Conservation (phyloP, 2,888 invertebrate species). For the Drosophila melanosoma region DNA sequence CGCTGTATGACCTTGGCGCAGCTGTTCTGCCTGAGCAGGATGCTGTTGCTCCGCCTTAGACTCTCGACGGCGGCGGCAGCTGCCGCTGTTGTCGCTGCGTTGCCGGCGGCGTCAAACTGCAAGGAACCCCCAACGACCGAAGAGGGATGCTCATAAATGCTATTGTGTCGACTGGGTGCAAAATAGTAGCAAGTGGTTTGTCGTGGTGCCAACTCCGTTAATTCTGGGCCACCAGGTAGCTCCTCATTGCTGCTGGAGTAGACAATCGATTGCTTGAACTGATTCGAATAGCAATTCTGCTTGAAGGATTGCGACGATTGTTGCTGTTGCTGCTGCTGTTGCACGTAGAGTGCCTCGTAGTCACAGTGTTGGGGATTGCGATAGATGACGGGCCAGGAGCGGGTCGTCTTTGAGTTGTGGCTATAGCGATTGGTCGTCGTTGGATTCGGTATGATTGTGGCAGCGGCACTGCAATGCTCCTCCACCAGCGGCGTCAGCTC, state of each 20-base stretch:
- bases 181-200: conserved; percentile 83
- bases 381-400: conserved; percentile 85
- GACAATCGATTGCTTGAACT: conserved; percentile 82
- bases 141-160: conserved; percentile 84
- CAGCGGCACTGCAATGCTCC: conserved; percentile 43
- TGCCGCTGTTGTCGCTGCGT: conserved; percentile 78
- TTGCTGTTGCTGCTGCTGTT: conserved; percentile 46
- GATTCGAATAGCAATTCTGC: conserved; percentile 83
- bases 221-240: conserved; percentile 61
- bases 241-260: conserved; percentile 83
- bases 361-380: conserved; percentile 85
- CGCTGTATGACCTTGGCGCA: conserved; percentile 83
- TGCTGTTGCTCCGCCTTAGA: conserved; percentile 82
- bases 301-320: conserved; percentile 71
- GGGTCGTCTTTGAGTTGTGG: conserved; percentile 84
- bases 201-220: conserved; percentile 48
- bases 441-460: conserved; percentile 40
- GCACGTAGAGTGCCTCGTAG: conserved; percentile 84
- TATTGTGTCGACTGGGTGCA: conserved; percentile 82
- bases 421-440: conserved; percentile 76
- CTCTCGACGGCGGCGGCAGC: conserved; percentile 83
- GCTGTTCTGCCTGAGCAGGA: conserved; percentile 82
- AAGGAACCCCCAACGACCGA: conserved; percentile 82
- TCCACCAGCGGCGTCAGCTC: conserved; percentile 79
- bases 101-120: conserved; percentile 75